These are phyloP conservation scores for Chrysomallon squamiferum DNA, from an alignment of 1,140 invertebrate genomes.

Conservation along the genomic window DNA sequence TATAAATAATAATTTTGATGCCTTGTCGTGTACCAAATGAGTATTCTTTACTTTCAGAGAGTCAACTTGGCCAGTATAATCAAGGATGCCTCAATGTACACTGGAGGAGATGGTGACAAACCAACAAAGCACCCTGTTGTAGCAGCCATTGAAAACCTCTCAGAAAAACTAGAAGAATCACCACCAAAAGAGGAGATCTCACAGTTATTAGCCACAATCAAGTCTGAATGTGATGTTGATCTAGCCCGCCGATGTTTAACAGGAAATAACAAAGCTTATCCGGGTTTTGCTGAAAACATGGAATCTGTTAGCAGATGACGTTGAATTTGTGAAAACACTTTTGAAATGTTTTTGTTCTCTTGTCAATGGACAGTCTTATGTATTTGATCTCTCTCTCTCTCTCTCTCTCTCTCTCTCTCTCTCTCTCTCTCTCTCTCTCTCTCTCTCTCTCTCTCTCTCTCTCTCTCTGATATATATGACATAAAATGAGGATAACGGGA, in stretches of 20 bases:
- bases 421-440: no score
- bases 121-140: slow-evolving; percentile 44
- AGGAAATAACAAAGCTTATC: slow-evolving; percentile 76
- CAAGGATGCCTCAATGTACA: slow-evolving; percentile 67
- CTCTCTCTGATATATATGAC: no score
- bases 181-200: slow-evolving; percentile 48
- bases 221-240: slow-evolving; percentile 75
- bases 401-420: no score
- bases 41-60: slow-evolving; percentile 75
- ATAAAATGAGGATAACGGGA: no score
- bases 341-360: slow-evolving; percentile 72
- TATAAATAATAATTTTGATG: no score
- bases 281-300: slow-evolving; percentile 69
- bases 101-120: slow-evolving; percentile 24
- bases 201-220: slow-evolving; percentile 66
- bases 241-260: slow-evolving; percentile 77
- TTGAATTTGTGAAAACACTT: slow-evolving; percentile 60
- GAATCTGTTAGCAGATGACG: slow-evolving; percentile 51
- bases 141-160: slow-evolving; percentile 40
- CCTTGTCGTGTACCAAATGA: no score
- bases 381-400: no score
- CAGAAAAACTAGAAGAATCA: neutral
- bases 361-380: slow-evolving; percentile 78
- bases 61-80: slow-evolving; percentile 83
- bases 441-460: no score